Conservation (phyloP, 2,797 vertebrate species). For the Amphiprion clarkii region DNA sequence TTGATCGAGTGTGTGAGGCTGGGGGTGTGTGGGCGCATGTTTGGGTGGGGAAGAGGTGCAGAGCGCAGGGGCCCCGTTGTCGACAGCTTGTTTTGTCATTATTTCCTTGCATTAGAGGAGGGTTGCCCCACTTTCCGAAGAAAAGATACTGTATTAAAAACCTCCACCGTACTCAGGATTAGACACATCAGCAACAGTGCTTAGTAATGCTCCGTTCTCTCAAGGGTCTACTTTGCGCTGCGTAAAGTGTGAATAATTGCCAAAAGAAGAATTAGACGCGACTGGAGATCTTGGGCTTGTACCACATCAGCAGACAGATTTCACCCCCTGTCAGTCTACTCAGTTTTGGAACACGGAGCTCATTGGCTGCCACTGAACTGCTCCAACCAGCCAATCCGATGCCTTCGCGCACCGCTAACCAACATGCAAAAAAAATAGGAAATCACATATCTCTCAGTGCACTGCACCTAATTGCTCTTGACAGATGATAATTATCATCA, state of each 20-base stretch:
- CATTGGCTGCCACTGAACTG: slow-evolving; percentile 31
- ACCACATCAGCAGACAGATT: slow-evolving; percentile 67
- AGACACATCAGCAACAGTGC: slow-evolving; percentile 57
- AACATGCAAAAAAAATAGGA: slow-evolving; percentile 54
- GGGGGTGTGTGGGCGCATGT: slow-evolving; percentile 19
- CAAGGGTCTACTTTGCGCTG: slow-evolving; percentile 57
- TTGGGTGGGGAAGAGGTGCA: slow-evolving; percentile 32
- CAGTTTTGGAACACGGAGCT: slow-evolving; percentile 48
- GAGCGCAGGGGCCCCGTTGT: slow-evolving; percentile 55
- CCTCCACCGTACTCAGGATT: slow-evolving; percentile 53
- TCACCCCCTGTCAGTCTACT: slow-evolving; percentile 64
- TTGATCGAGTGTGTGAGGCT: slow-evolving; percentile 62
- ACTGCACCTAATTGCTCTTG: slow-evolving; percentile 79
- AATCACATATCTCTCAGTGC: slow-evolving; percentile 73
- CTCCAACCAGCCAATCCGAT: slow-evolving; percentile 59
- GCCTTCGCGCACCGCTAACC: slow-evolving; percentile 55
- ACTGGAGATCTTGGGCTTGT: slow-evolving; percentile 58
- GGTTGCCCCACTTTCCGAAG: slow-evolving; percentile 61
- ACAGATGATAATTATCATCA: slow-evolving; percentile 82
- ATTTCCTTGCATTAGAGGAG: slow-evolving; percentile 48
- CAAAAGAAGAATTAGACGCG: slow-evolving; percentile 61
- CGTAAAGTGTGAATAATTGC: slow-evolving; percentile 71
- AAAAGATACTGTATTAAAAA: slow-evolving; percentile 58
- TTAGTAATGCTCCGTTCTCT: slow-evolving; percentile 59
- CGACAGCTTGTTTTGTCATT: slow-evolving; percentile 62